Conservation (phyloP, 1,140 invertebrate genomes). For the Periplaneta americana region DNA sequence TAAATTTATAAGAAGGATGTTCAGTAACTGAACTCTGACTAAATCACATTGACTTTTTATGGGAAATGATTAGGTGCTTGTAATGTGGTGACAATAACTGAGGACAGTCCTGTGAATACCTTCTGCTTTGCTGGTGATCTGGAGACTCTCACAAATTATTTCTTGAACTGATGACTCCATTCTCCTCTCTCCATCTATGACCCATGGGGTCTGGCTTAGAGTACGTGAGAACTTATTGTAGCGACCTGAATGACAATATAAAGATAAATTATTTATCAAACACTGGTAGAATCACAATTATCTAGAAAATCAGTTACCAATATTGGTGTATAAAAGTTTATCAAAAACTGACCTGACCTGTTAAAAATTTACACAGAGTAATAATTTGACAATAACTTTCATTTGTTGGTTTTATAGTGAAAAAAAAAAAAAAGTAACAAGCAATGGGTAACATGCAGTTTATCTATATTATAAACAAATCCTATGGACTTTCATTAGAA, state of each 20-base stretch:
- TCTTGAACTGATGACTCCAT: constrained; percentile 88
- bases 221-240: constrained; percentile 85
- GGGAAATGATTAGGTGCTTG: too few species aligned
- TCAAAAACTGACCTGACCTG: neutral
- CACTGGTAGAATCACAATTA: neutral
- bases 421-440: neutral
- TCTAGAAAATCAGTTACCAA: neutral
- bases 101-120: too few species aligned
- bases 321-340: neutral
- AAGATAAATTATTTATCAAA: neutral
- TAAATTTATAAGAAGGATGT: too few species aligned
- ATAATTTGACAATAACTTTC: neutral
- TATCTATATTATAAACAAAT: too few species aligned
- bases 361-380: neutral
- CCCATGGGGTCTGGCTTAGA: constrained; percentile 92
- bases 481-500: too few species aligned
- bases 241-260: constrained; percentile 44
- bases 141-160: constrained; percentile 63
- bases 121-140: constrained; percentile 44
- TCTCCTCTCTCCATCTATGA: constrained; percentile 74
- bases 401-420: neutral
- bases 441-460: neutral
- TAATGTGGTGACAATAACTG: too few species aligned
- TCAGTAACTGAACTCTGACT: too few species aligned
- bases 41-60: too few species aligned